Evolutionary conservation across 2,797 vertebrate species (phyloP).

Genomic region (Prionace glauca): DNA sequence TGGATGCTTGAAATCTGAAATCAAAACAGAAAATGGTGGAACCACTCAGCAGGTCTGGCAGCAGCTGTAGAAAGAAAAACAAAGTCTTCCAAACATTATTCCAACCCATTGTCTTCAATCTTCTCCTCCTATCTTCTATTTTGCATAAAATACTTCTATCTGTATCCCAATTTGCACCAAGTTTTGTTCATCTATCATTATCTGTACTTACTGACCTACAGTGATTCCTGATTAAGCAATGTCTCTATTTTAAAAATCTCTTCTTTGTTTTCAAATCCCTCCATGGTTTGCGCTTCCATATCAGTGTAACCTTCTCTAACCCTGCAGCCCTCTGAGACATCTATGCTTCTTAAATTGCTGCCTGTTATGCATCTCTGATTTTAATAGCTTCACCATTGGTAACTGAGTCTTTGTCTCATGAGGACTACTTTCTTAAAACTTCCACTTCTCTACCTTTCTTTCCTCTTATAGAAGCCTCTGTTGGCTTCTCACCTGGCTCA

Average conservation of each 20-base stretch:
- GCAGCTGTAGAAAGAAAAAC: no score
- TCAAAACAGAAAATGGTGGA: no score
- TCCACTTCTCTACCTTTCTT: neutral
- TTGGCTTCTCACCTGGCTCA: neutral
- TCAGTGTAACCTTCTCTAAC: neutral
- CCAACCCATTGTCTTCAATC: neutral
- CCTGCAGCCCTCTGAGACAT: neutral
- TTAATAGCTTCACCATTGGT: neutral
- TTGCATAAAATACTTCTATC: neutral
- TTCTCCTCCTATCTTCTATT: neutral
- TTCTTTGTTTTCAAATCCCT: neutral
- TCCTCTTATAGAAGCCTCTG: neutral
- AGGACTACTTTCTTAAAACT: neutral
- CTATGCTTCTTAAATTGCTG: neutral
- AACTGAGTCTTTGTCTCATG: neutral
- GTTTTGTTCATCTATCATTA: neutral
- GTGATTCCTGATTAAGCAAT: neutral
- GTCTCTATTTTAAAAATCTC: neutral
- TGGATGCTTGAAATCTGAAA: no score
- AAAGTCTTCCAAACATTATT: no score
- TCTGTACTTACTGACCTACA: neutral
- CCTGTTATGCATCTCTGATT: neutral
- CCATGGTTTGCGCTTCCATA: neutral
- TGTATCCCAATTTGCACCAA: neutral
- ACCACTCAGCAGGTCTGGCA: no score